A percentile compares a stretch with the other conserved stretches of the same genome.
Conservation (phyloP, 2,113 vertebrate species). For the Coreoperca whiteheadi region DNA sequence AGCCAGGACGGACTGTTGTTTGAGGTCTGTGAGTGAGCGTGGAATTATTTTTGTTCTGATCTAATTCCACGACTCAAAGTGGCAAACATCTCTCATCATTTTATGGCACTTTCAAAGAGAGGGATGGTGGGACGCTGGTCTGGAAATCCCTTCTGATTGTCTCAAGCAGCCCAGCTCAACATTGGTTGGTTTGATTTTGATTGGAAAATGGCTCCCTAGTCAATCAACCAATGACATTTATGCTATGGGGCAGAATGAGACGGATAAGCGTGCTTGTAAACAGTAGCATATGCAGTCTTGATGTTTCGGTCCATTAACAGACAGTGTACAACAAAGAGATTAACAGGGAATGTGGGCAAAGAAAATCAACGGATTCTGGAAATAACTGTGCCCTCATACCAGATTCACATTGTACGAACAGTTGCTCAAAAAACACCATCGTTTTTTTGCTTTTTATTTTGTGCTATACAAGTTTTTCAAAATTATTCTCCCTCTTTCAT, state of each 20-base stretch:
- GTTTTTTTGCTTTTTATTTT: constrained; percentile 28
- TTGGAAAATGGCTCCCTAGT: constrained; percentile 65
- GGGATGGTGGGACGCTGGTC: constrained; percentile 41
- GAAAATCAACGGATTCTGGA: constrained; percentile 7
- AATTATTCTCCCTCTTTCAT: not conserved
- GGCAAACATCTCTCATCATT: not conserved
- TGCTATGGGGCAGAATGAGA: constrained; percentile 67
- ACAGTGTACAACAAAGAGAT: constrained; percentile 50
- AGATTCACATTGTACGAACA: constrained; percentile 51
- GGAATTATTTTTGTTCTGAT: not conserved
- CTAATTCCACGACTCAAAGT: not conserved
- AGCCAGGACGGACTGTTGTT: not conserved
- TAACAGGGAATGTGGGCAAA: constrained; percentile 21
- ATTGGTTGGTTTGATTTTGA: constrained; percentile 63
- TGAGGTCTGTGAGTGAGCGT: constrained; percentile 15
- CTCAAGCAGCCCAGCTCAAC: constrained; percentile 74
- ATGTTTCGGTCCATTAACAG: constrained; percentile 35
- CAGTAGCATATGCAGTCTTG: constrained; percentile 52
- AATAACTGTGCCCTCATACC: not conserved
- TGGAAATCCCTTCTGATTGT: constrained; percentile 78
- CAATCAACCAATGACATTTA: constrained; percentile 62
- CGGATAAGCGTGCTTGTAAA: constrained; percentile 73
- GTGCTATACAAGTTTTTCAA: constrained; percentile 37
- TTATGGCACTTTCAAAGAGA: constrained; percentile 7
- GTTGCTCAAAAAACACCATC: constrained; percentile 1